Conservation (phyloP, 2,797 vertebrate species). For the Hippopotamyrus pictus region DNA sequence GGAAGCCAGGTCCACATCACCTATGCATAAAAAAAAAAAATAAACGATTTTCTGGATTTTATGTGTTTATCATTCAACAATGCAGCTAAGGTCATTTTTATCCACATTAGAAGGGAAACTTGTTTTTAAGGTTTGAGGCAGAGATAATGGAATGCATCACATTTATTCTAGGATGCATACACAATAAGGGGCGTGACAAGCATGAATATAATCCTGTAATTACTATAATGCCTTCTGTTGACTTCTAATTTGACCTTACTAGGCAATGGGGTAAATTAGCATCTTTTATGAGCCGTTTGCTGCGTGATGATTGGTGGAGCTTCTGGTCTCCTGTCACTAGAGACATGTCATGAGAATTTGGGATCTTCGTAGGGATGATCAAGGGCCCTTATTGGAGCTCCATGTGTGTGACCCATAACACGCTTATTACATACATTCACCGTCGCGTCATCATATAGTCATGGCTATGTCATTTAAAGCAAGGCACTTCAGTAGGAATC, state of each 20-base stretch:
- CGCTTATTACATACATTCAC: neutral
- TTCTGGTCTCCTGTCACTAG: neutral
- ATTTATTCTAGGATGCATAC: neutral
- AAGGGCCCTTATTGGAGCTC: neutral
- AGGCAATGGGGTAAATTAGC: neutral
- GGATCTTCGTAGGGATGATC: neutral
- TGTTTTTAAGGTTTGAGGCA: neutral
- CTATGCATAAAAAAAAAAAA: neutral
- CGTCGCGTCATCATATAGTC: neutral
- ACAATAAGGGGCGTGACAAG: neutral
- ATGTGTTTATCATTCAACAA: neutral
- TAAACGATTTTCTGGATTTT: conserved; percentile 26
- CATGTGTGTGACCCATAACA: neutral
- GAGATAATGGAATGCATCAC: neutral
- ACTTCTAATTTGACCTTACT: conserved; percentile 3
- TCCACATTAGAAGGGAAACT: neutral
- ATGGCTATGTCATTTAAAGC: neutral
- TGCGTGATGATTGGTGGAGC: neutral
- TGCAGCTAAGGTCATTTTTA: neutral
- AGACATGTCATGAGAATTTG: neutral
- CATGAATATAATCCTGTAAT: neutral
- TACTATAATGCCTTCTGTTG: neutral
- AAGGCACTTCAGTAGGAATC: neutral
- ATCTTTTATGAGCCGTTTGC: neutral
- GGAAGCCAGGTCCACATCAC: neutral